These are phyloP conservation scores for Merops nubicus DNA, from an alignment of 2,113 vertebrate genomes.

Conservation along the genomic window DNA sequence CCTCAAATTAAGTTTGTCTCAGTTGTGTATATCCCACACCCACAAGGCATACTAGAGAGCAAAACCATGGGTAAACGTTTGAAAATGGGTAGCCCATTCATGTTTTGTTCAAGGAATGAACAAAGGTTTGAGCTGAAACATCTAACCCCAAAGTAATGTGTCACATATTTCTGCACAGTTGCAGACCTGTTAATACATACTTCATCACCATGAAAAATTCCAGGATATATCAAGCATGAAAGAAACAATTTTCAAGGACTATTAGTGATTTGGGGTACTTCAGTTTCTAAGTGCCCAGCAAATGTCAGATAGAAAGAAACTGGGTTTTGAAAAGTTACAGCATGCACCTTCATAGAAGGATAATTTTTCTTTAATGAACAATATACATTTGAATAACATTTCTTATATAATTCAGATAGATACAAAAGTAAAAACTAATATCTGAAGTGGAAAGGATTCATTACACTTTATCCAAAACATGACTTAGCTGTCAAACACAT, in stretches of 20 bases:
- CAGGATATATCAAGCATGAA: not conserved
- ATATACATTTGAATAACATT: not conserved
- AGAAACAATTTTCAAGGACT: not conserved
- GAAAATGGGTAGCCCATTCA: not conserved
- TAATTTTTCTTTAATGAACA: not conserved
- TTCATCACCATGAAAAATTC: not conserved
- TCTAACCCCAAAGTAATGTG: not conserved
- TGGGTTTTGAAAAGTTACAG: not conserved
- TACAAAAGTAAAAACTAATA: not conserved
- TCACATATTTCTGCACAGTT: not conserved
- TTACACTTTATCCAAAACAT: not conserved
- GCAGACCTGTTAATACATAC: not conserved
- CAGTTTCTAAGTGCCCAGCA: not conserved
- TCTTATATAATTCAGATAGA: not conserved
- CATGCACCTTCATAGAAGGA: not conserved
- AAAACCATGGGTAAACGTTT: not conserved
- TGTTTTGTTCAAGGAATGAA: not conserved
- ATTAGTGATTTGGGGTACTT: not conserved
- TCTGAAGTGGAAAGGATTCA: not conserved
- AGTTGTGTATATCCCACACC: not conserved
- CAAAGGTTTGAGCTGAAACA: not conserved
- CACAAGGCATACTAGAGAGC: not conserved
- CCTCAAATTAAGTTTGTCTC: not conserved
- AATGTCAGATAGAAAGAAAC: not conserved
- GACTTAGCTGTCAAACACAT: not conserved